Evolutionary conservation across 2,797 vertebrate species (phyloP).

Genomic region (Odontamblyopus lacepedii): DNA sequence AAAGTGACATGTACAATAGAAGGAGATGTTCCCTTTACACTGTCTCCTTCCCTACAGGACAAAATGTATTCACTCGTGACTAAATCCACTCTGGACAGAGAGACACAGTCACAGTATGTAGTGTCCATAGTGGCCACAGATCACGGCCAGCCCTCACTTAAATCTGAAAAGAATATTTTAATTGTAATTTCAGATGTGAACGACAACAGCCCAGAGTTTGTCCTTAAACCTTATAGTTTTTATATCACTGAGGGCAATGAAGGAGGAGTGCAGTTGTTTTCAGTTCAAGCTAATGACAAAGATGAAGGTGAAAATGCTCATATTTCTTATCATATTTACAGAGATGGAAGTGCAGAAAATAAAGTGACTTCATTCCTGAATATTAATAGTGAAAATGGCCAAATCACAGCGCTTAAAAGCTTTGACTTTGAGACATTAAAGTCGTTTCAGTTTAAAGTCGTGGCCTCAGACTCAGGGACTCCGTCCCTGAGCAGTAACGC

Average conservation of each 20-base stretch:
- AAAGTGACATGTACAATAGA: conserved; percentile 63
- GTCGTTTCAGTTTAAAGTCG: too few species aligned
- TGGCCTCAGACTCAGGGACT: background rate
- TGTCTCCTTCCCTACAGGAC: conserved; percentile 63
- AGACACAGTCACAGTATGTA: conserved; percentile 39
- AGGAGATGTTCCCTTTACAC: conserved; percentile 63
- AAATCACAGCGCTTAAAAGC: too few species aligned
- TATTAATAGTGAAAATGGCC: too few species aligned
- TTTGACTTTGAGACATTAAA: too few species aligned
- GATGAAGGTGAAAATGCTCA: conserved; percentile 38
- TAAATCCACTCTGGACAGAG: conserved; percentile 51
- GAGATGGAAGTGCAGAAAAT: background rate
- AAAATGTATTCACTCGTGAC: conserved; percentile 74
- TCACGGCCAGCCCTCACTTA: conserved; percentile 7
- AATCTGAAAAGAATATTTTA: conserved; percentile 45
- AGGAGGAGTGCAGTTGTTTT: conserved; percentile 59
- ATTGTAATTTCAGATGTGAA: conserved; percentile 61
- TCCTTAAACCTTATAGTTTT: conserved; percentile 54
- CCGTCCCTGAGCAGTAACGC: conserved; percentile 58
- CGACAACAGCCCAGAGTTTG: conserved; percentile 62
- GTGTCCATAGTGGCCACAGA: conserved; percentile 59
- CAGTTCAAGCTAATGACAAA: conserved; percentile 54
- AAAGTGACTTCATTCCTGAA: too few species aligned
- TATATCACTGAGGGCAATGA: conserved; percentile 64
- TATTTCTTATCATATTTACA: conserved; percentile 29